Evolutionary conservation across 2,888 invertebrate genomes (phyloP), one percentile per base, ranked within the genome.

Genomic region (Incurvaria masculella): DNA sequence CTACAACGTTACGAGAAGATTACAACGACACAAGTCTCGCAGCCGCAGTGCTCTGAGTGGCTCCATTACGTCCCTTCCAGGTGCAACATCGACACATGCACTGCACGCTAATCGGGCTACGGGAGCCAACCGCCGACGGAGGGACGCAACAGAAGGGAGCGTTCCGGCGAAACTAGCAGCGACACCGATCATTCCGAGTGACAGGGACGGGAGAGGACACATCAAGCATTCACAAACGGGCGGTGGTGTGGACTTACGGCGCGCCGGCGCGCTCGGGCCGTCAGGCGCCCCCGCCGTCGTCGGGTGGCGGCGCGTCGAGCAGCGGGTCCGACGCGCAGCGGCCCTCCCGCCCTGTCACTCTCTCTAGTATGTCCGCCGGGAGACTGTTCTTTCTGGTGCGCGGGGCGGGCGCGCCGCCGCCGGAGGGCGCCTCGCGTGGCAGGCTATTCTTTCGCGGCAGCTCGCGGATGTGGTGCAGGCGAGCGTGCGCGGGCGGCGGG

Each of bases 381-480:
- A 78, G 72, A 57, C 78, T 78, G 65, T 76, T 75, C 61, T 76
- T 76, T 56, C 76, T 63, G 52, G 64, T 62, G 51, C 74, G 68
- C 33, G 66, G 62, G 51, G 74, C 67, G 33, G 66, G 67, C 56
- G 75, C 72, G 20, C 23, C 4, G 23, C 23, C 4, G 23, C 10
- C 23, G 23, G 11, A n/a, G 33, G 8, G 21, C 23, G 41, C 11
- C 20, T 46, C 46, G 27, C 44, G 45, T 21, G 76, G 75, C 50
- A 78, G 69, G 57, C 76, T 78, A 66, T 79, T 78, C 61, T 79
- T 78, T 57, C 79, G 61, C 63, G 62, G 60, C 52, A 78, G 70
- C 58, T 68, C 44, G 44, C 52, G 68, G 57, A 66, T 62, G 55
- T 66, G 61, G 52, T 52, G 51, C 40, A 50, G 42, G 45, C 49